Base-by-base conservation (phyloP, 2,888 invertebrate species). In the Chloroclystis v-ata region DNA sequence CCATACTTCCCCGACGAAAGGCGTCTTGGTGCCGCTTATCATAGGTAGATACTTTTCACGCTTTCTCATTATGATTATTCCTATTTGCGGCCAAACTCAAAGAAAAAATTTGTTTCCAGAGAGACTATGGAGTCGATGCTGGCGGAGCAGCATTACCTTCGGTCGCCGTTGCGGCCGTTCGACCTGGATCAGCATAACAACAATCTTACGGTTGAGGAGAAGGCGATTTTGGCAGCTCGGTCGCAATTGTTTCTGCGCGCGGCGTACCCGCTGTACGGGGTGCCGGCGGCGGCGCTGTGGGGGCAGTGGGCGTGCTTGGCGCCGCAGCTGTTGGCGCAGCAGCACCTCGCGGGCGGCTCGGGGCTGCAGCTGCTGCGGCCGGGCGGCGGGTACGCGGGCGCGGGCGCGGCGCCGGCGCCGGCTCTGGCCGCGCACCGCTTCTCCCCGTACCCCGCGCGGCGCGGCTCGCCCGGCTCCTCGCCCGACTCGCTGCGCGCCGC, bases 101-200 rank as follows among this genome's bases (percentile, higher is more conserved):
- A 53, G 13, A 49, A 43, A 45, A 24, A 59, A 50, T 65, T 47
- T 61, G 65, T 55, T 87, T 84, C 60, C 91, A 95, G 96, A 82
- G 96, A 96, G 85, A 95, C 95, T 47, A 95, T 96, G 95, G 96
- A 96, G 79, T 93, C 93, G 43, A 94, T 96, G 93, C 78, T 95
- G 65, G 94, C 93, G 32, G 95, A 95, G 70, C 95, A 95, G 80
- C 94, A 95, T 63, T 92, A 95, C 63, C 89, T 95, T 56, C 92
- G 95, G 37, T 92, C 94, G 40, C 93, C 93, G 1, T 83, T 94
- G 60, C 91, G 94, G 40, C 93, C 94, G 28, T 92, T 94, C 65
- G 92, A 91, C 60, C 82, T 93, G 67, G 94, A 95, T 57, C 90
- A 90, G 49, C 91, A 92, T 65, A 91, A 92, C 65, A 91, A 91